These are phyloP conservation scores for Alethe diademata DNA, from an alignment of 2,113 vertebrate species.

Conservation along the genomic window DNA sequence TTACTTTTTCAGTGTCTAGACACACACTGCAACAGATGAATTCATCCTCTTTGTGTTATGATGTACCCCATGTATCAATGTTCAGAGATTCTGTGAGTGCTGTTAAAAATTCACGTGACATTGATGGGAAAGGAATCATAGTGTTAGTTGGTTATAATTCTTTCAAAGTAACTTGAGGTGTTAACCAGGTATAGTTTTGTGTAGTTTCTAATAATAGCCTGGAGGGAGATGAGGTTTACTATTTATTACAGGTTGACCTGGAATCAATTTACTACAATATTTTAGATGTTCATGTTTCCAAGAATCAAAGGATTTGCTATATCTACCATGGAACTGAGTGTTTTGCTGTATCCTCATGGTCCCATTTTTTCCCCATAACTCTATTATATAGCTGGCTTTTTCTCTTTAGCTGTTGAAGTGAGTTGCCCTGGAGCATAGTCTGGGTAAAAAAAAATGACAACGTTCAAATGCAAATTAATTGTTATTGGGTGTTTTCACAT, in stretches of 20 bases:
- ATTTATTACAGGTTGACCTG: background rate
- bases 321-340: background rate
- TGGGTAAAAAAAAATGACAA: background rate
- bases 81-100: background rate
- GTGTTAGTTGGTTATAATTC: background rate
- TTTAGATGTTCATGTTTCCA: background rate
- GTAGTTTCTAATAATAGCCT: background rate
- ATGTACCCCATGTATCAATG: rapidly evolving
- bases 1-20: background rate
- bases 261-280: background rate
- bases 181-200: background rate
- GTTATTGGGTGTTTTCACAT: background rate
- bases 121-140: background rate
- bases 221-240: background rate
- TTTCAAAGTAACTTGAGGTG: background rate
- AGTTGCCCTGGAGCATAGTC: background rate
- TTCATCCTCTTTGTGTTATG: background rate
- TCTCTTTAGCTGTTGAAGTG: background rate
- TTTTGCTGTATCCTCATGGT: background rate
- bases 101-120: background rate
- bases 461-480: background rate
- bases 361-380: background rate
- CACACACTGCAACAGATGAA: background rate
- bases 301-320: background rate
- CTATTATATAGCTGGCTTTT: background rate